These are phyloP conservation scores for Taxidea taxus DNA, from an alignment of 2,113 vertebrate species.

Conservation along the genomic window DNA sequence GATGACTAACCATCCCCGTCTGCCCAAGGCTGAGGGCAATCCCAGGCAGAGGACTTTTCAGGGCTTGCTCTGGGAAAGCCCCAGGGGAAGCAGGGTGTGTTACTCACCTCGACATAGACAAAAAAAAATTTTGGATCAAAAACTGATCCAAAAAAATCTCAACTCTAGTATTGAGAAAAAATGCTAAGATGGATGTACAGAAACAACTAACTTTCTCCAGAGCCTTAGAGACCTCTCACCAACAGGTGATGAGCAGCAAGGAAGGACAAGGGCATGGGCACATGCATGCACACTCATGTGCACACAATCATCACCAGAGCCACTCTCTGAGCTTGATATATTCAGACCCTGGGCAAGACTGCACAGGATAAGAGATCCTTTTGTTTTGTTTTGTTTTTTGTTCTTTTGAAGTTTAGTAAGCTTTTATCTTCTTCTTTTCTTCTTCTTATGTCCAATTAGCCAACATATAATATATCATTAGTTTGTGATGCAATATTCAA, in stretches of 20 bases:
- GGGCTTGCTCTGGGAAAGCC: not conserved
- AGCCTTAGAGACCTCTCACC: not conserved
- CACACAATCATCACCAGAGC: not conserved
- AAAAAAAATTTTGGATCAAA: not conserved
- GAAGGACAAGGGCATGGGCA: not conserved
- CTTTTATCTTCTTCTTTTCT: not conserved
- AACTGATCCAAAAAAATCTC: not conserved
- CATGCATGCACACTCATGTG: too few relatives aligned
- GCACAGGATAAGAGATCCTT: not conserved
- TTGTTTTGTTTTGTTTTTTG: not conserved
- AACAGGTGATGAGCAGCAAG: fast-evolving
- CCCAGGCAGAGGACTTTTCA: not conserved
- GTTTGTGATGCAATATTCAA: not conserved
- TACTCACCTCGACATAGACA: not conserved
- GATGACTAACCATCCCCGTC: fast-evolving
- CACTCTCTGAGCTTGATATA: fast-evolving
- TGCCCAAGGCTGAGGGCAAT: not conserved
- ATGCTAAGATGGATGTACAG: not conserved
- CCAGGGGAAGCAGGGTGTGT: not conserved
- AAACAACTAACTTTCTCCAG: not conserved
- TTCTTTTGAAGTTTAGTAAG: not conserved
- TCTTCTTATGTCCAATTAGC: not conserved
- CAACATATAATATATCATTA: not conserved
- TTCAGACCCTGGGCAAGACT: not conserved
- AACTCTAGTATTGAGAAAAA: not conserved